phyloP scores from a whole-genome alignment of 2,888 invertebrate species.

The Acanthosepion lycidas region DNA sequence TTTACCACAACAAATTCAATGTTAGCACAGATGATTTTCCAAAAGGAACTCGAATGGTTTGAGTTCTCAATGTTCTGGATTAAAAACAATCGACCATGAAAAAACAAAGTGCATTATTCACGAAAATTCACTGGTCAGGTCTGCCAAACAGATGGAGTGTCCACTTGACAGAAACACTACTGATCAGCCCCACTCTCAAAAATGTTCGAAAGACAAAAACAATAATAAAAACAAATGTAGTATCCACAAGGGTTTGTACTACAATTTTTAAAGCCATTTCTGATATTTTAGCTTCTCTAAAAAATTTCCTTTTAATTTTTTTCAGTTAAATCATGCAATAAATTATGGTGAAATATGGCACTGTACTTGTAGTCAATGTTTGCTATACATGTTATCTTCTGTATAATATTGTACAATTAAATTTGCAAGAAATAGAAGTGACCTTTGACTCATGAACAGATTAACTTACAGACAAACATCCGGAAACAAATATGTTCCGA shows the following conservation, averaged over 20 bases:
- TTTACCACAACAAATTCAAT: no score
- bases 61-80: no score
- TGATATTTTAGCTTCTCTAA: not conserved
- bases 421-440: not conserved
- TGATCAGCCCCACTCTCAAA: not conserved
- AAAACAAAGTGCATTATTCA: no score
- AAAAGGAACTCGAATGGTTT: no score
- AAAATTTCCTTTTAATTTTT: not conserved
- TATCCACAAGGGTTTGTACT: not conserved
- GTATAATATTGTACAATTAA: no score
- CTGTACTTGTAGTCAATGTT: no score
- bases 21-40: no score
- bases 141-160: not conserved
- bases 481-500: conserved; percentile 17
- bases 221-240: not conserved
- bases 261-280: conserved; percentile 6
- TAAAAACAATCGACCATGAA: no score
- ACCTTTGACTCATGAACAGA: conserved; percentile 17
- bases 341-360: not conserved
- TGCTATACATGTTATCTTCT: not conserved
- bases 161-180: not conserved
- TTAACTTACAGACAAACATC: conserved; percentile 33
- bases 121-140: no score
- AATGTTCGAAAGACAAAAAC: not conserved
- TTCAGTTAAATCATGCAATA: not conserved